Evolutionary conservation across 2,888 invertebrate species (phyloP).

Genomic region (Agrotis exclamationis): DNA sequence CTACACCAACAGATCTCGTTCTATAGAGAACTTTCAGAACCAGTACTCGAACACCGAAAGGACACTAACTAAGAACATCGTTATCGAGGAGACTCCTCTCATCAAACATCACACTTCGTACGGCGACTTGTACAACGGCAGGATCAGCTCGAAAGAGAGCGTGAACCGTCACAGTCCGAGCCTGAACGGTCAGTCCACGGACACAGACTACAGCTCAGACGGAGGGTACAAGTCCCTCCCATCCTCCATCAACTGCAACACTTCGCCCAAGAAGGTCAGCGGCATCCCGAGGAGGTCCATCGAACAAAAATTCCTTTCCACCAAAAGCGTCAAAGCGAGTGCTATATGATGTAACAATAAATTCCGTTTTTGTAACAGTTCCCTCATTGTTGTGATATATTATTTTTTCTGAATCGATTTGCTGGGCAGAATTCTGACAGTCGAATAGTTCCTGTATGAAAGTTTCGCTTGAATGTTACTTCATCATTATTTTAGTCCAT

Average conservation of each 20-base stretch:
- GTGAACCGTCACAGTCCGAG: conserved; percentile 87
- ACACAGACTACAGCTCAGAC: conserved; percentile 89
- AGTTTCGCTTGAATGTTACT: conserved; percentile 51
- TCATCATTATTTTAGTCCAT: conserved; percentile 42
- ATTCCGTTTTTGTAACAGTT: conserved; percentile 65
- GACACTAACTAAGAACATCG: conserved; percentile 73
- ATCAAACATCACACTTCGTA: conserved; percentile 88
- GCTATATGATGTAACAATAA: conserved; percentile 76
- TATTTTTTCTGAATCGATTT: conserved; percentile 41
- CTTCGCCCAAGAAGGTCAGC: conserved; percentile 86
- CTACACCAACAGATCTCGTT: conserved; percentile 85
- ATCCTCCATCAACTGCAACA: conserved; percentile 86
- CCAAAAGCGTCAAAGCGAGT: conserved; percentile 87
- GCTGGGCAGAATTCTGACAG: conserved; percentile 55
- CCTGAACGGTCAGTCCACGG: conserved; percentile 86
- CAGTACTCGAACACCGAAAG: conserved; percentile 78
- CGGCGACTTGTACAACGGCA: conserved; percentile 86
- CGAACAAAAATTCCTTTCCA: conserved; percentile 86
- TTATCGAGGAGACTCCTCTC: conserved; percentile 81
- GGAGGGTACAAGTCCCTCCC: conserved; percentile 90
- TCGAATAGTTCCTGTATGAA: conserved; percentile 50
- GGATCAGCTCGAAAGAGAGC: conserved; percentile 86
- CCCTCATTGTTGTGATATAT: conserved; percentile 65
- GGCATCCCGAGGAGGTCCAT: conserved; percentile 88
- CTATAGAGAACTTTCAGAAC: conserved; percentile 88